Evolutionary conservation across 2,113 vertebrate species (phyloP), one percentile per base, ranked within the genome.

Genomic region (Caretta caretta): DNA sequence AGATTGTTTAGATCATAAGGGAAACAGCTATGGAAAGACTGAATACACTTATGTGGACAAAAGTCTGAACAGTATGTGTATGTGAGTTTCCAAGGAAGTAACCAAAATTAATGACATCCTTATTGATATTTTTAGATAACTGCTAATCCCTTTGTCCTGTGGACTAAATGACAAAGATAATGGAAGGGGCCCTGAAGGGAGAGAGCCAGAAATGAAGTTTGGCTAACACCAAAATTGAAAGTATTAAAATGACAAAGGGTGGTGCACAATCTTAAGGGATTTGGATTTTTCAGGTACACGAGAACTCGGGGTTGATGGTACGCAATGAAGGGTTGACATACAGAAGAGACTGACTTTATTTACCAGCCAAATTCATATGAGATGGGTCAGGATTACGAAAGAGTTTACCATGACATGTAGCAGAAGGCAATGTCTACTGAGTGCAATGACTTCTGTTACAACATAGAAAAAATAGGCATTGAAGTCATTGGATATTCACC

Each of bases 71-170:
- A 89, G 69, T 88, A 89, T 80, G 83, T 90, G 91, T 85, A 82
- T 56, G 22, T 88, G 84, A 2, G 0, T 95, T 97, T 94, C 93
- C 94, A 95, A 89, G 90, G 90, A 94, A 93, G 80, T 9, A 83
- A 83, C 80, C 89, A 85, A 95, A 97, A 96, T 94, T 93, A 94
- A 94, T 96, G 27, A 90, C 53, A 96, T 95, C 93, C 83, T 90
- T 92, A 1, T 0, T 16, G 56, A 16, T 96, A 96, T 91, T 94
- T 97, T 96, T 96, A 97, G 96, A n/a, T 22, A 12, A 87, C 92
- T 72, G 88, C 91, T 97, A 96, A 95, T 84, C 84, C 83, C 84
- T 93, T 50, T 56, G 35, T 93, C 78, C 42, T 78, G 83, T 91
- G 76, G 85, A 65, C 83, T 0, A 0, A 92, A 76, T 48, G 91